phyloP scores from a whole-genome alignment of 2,888 invertebrate species.

The Tubulanus polymorphus region DNA sequence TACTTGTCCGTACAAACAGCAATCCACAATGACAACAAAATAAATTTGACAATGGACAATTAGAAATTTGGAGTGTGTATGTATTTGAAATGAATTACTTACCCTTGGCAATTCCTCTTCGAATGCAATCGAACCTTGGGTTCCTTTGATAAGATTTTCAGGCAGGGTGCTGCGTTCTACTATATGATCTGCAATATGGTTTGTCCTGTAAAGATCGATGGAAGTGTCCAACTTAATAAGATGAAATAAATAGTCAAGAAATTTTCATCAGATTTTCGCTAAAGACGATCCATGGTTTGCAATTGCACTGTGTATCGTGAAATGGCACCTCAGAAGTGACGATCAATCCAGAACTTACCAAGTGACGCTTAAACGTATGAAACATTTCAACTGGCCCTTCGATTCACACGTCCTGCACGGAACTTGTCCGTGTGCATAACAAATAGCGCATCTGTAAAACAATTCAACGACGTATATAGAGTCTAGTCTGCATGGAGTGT shows the following conservation, averaged over 20 bases:
- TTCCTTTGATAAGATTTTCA: conserved; percentile 53
- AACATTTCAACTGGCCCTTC: conserved; percentile 55
- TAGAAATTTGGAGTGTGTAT: no score
- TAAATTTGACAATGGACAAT: no score
- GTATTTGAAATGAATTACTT: conserved; percentile 17
- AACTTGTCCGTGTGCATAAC: conserved; percentile 54
- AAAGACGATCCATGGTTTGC: background rate
- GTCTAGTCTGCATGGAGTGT: no score
- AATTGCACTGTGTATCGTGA: background rate
- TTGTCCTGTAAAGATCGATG: conserved; percentile 57
- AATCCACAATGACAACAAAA: no score
- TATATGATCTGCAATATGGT: conserved; percentile 57
- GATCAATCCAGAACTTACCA: conserved; percentile 29
- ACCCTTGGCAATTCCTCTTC: conserved; percentile 55
- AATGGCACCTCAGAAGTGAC: no score
- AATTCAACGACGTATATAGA: no score
- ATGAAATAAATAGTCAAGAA: background rate
- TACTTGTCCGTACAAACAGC: no score
- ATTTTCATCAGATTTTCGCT: background rate
- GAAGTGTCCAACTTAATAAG: no score
- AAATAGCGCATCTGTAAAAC: conserved; percentile 45
- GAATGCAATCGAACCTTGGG: conserved; percentile 56
- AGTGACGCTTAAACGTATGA: conserved; percentile 55
- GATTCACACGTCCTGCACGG: conserved; percentile 54
- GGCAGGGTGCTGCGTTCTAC: conserved; percentile 54